Evolutionary conservation across 2,113 vertebrate species (phyloP), one percentile per base, ranked within the genome.

Genomic region (Cyprinodon brontotheroides): DNA sequence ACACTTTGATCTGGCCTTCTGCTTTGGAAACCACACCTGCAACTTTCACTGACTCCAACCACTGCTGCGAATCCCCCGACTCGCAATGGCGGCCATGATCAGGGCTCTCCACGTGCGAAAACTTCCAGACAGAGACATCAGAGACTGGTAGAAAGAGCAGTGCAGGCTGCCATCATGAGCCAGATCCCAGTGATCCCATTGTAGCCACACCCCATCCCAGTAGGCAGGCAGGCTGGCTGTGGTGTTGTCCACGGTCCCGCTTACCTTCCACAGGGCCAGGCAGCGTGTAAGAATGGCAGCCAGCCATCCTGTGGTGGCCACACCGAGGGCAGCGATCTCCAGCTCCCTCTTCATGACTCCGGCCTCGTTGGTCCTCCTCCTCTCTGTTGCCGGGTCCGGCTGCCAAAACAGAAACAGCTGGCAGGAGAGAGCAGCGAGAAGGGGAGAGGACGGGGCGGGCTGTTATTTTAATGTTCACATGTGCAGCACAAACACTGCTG

Each of bases 151-250:
- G 76, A 96, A 93, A 65, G 96, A 96, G 87, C 97, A 98, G 73
- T 97, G 97, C 87, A 97, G 93, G 79, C 94, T 94, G 77, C 96
- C 95, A 65, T 94, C 93, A 0, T 91, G 93, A 4, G 94, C 94
- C 67, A 96, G 74, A 78, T 96, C 92, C 89, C 97, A 99, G 72
- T 95, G 92, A 77, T 96, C 91, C 89, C 97, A 99, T 48, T 94
- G 94, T 94, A 97, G 94, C 97, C 97, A 98, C 67, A 97, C 92
- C 36, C 97, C 96, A 60, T 98, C 96, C 96, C 96, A 98, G 83
- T 95, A 93, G 65, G 88, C 93, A 53, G 97, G 95, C 53, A 97
- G 95, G 0, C 95, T 92, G 0, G 96, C 93, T 0, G 96, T 96
- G 80, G 90, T 92, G 91, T 92, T 95, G 77, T 92, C 83, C 70